Conservation (phyloP, 2,888 invertebrate species). For the Myopa testacea region DNA sequence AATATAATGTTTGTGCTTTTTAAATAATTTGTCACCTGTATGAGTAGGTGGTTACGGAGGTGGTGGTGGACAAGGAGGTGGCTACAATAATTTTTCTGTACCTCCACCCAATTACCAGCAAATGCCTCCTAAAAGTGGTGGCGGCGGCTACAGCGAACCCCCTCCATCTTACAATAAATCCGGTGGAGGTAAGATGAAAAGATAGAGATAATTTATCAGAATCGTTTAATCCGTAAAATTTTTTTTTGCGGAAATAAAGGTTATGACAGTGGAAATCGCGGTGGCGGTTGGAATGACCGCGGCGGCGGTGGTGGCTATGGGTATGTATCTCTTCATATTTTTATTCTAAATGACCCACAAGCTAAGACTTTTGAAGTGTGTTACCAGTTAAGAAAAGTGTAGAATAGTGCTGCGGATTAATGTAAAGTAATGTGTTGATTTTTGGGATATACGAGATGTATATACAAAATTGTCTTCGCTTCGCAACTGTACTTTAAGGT, state of each 20-base stretch:
- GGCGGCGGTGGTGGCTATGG: constrained; percentile 62
- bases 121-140: constrained; percentile 60
- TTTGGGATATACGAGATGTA: not conserved
- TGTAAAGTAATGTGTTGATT: not conserved
- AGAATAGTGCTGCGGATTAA: not conserved
- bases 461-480: constrained; percentile 46
- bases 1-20: not conserved
- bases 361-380: constrained; percentile 50
- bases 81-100: constrained; percentile 66
- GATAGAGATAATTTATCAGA: not conserved
- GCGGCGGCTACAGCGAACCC: constrained; percentile 64
- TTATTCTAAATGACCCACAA: constrained; percentile 45
- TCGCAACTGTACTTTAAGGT: constrained; percentile 47
- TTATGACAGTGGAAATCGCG: constrained; percentile 60
- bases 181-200: constrained; percentile 56
- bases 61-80: constrained; percentile 56
- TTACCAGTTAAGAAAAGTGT: constrained; percentile 34
- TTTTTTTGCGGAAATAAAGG: constrained; percentile 51
- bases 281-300: constrained; percentile 58
- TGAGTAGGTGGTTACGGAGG: constrained; percentile 37
- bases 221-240: not conserved
- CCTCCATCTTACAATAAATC: constrained; percentile 64
- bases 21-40: not conserved
- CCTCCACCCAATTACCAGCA: constrained; percentile 66
- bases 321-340: constrained; percentile 57